Evolutionary conservation across 2,888 invertebrate genomes (phyloP).

Genomic region (Lottia scabra): DNA sequence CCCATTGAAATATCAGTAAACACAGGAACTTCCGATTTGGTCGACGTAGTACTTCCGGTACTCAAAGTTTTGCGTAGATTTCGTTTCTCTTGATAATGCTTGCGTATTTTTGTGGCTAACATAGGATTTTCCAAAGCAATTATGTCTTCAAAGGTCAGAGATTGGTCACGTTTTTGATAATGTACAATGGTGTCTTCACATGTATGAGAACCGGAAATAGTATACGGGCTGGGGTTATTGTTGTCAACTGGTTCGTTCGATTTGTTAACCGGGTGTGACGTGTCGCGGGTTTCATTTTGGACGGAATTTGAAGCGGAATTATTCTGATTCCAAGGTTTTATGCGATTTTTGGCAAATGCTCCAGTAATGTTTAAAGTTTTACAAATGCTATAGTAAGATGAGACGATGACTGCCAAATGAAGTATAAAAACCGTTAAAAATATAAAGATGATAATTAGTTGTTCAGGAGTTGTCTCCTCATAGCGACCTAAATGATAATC

Average conservation of each 20-base stretch:
- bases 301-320: conserved; percentile 38
- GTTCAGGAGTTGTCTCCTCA: conserved; percentile 26
- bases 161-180: conserved; percentile 50
- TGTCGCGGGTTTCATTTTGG: conserved; percentile 41
- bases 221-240: conserved; percentile 21
- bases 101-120: conserved; percentile 26
- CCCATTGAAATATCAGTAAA: conserved; percentile 62
- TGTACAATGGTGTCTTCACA: conserved; percentile 51
- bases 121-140: conserved; percentile 56
- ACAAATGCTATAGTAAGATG: conserved; percentile 56
- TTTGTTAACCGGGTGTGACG: conserved; percentile 13
- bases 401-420: conserved; percentile 41
- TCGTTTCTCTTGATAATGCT: conserved; percentile 30
- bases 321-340: conserved; percentile 38
- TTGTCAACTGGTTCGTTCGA: conserved; percentile 22
- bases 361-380: conserved; percentile 44
- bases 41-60: conserved; percentile 28
- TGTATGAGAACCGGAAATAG: conserved; percentile 34
- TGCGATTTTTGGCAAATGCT: conserved; percentile 46
- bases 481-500: conserved; percentile 6
- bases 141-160: conserved; percentile 51
- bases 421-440: conserved; percentile 42
- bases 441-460: conserved; percentile 39
- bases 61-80: conserved; percentile 42
- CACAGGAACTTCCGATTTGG: conserved; percentile 39